Percentiles rank a stretch among this genome's conserved stretches.
These are phyloP conservation scores for Macrosoma leucophasiata DNA, from an alignment of 2,888 invertebrate genomes.

Conservation along the genomic window DNA sequence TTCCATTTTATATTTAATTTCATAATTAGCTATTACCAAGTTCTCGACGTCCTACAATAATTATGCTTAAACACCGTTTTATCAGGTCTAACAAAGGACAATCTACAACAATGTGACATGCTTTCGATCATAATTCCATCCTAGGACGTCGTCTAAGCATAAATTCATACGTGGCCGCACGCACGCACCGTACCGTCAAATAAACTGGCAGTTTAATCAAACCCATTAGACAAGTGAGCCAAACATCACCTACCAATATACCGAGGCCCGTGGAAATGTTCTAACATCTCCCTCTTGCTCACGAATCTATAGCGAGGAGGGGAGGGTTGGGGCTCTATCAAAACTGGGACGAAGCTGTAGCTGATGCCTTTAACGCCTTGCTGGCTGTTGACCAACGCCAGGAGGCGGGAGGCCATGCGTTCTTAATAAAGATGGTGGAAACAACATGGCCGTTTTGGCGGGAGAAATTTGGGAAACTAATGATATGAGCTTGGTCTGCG, in stretches of 20 bases:
- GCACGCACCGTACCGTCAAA: slow-evolving; percentile 72
- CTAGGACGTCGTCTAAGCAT: slow-evolving; percentile 63
- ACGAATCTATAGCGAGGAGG: slow-evolving; percentile 23
- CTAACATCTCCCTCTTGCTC: slow-evolving; percentile 32
- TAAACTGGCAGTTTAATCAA: slow-evolving; percentile 76
- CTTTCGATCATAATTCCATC: slow-evolving; percentile 61
- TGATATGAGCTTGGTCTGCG: no score
- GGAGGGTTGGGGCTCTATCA: slow-evolving; percentile 42
- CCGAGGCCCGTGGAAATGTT: slow-evolving; percentile 44
- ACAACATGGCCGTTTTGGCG: slow-evolving; percentile 58
- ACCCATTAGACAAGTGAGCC: slow-evolving; percentile 75
- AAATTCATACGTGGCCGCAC: slow-evolving; percentile 71
- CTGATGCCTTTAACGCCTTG: slow-evolving; percentile 74
- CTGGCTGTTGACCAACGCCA: slow-evolving; percentile 71
- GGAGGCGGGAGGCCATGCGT: slow-evolving; percentile 69
- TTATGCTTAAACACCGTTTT: no score
- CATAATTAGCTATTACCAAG: no score
- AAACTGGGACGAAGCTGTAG: slow-evolving; percentile 55
- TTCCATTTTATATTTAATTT: no score
- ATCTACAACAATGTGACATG: slow-evolving; percentile 34
- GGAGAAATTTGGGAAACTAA: slow-evolving; percentile 42
- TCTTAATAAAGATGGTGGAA: slow-evolving; percentile 71
- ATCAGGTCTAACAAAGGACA: slow-evolving; percentile 14
- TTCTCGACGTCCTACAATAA: no score
- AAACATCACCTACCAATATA: slow-evolving; percentile 53